Percentiles rank a stretch among this genome's conserved stretches.
These are phyloP conservation scores for Linyphia triangularis DNA, from an alignment of 2,888 invertebrate species.

Conservation along the genomic window DNA sequence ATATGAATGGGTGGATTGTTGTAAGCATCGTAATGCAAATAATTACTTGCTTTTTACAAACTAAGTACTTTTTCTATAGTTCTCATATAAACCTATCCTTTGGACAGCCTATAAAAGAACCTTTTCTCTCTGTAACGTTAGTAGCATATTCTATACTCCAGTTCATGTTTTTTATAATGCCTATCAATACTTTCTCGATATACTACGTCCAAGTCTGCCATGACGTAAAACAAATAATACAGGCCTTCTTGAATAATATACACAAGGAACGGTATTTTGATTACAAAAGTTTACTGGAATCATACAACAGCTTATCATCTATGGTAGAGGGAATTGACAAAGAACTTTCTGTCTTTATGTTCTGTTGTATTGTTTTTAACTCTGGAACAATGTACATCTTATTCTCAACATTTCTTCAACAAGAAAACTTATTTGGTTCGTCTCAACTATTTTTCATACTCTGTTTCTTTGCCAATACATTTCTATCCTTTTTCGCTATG, in stretches of 20 bases:
- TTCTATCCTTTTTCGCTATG: background rate
- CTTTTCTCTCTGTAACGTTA: background rate
- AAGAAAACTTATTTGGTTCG: too few species aligned
- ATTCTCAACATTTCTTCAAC: background rate
- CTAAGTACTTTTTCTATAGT: background rate
- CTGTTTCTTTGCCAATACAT: background rate
- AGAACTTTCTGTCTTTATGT: background rate
- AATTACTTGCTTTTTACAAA: too few species aligned
- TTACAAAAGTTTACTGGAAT: background rate
- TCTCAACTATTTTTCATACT: background rate
- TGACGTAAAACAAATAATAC: background rate
- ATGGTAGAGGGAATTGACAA: background rate
- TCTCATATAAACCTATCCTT: background rate
- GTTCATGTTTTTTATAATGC: background rate
- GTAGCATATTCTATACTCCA: background rate
- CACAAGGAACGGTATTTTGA: background rate
- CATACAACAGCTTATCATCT: background rate
- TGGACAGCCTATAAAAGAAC: background rate
- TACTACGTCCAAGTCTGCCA: background rate
- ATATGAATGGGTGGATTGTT: too few species aligned
- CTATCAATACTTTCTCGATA: background rate
- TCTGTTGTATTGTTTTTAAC: constrained; percentile 1
- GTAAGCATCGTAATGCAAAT: too few species aligned
- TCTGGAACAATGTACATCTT: background rate
- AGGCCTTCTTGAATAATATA: background rate